These are phyloP conservation scores for Virgularia gustaviana DNA, from an alignment of 92 coral and sea anemone genomes.

Conservation along the genomic window DNA sequence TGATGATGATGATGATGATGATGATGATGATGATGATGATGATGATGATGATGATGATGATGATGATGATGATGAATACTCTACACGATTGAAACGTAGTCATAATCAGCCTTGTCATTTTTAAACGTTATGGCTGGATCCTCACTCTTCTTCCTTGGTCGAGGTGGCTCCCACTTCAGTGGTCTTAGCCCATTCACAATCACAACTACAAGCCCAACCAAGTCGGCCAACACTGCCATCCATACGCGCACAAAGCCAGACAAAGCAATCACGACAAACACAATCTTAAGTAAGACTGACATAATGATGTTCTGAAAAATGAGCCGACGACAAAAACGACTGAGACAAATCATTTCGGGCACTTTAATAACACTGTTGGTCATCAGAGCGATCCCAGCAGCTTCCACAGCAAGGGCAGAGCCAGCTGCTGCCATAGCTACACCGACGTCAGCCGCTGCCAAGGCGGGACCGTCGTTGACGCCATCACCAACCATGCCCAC, in stretches of 20 bases:
- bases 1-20: no score
- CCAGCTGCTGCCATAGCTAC: conserved; percentile 99
- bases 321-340: conserved; percentile 70
- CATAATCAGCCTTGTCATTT: no score
- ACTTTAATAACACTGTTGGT: conserved; percentile 88
- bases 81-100: no score
- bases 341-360: conserved; percentile 77
- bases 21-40: no score
- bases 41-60: no score
- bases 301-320: conserved; percentile 70
- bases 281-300: conserved; percentile 76
- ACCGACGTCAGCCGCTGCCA: conserved; percentile 93
- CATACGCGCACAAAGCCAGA: conserved; percentile 73
- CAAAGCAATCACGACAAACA: conserved; percentile 71
- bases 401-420: conserved; percentile 95
- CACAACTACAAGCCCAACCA: conserved; percentile 73
- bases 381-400: conserved; percentile 97
- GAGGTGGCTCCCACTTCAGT: conserved; percentile 70
- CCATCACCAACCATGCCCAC: conserved; percentile 99
- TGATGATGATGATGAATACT: no score
- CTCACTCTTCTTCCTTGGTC: conserved; percentile 13
- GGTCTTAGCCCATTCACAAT: conserved; percentile 87
- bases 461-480: conserved; percentile 98
- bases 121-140: conserved; percentile 16
- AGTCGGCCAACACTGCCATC: conserved; percentile 95